Percentiles rank a stretch among this genome's conserved stretches.
phyloP scores from a whole-genome alignment of 1,140 invertebrate species.

The Nasonia vitripennis region DNA sequence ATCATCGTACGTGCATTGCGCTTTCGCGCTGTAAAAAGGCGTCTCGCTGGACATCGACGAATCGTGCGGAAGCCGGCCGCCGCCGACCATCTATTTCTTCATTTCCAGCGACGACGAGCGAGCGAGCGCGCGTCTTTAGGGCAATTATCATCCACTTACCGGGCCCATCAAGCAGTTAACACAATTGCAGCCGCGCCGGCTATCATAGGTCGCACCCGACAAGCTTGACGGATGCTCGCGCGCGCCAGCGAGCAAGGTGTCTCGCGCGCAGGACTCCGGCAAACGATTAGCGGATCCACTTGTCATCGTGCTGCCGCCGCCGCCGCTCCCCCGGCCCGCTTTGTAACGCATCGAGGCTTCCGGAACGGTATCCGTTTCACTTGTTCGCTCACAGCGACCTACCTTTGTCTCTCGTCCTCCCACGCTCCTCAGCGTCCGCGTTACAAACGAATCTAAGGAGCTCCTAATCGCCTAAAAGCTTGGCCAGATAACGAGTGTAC shows the following conservation, averaged over 20 bases:
- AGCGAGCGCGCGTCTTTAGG: constrained; percentile 57
- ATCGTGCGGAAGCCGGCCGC: constrained; percentile 30
- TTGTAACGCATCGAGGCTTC: constrained; percentile 65
- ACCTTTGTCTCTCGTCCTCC: neutral
- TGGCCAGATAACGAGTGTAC: neutral
- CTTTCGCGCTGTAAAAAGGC: neutral
- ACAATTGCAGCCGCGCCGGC: constrained; percentile 65
- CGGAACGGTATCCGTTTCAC: neutral
- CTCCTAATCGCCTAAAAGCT: neutral
- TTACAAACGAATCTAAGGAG: neutral
- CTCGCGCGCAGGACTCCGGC: constrained; percentile 38
- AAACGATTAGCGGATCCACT: constrained; percentile 71
- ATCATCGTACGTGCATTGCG: neutral
- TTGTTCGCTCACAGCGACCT: neutral
- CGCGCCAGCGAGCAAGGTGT: neutral
- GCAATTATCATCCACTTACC: constrained; percentile 75
- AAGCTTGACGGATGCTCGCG: neutral
- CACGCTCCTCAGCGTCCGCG: neutral
- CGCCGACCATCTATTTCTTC: constrained; percentile 1
- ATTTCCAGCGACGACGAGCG: neutral
- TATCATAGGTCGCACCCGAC: constrained; percentile 63
- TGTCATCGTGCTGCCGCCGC: constrained; percentile 70
- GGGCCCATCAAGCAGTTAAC: constrained; percentile 69
- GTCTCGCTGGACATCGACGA: neutral
- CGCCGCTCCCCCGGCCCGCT: constrained; percentile 60